These are phyloP conservation scores for Hydrocynus forskahlii DNA, from an alignment of 2,797 vertebrate species.

Conservation along the genomic window DNA sequence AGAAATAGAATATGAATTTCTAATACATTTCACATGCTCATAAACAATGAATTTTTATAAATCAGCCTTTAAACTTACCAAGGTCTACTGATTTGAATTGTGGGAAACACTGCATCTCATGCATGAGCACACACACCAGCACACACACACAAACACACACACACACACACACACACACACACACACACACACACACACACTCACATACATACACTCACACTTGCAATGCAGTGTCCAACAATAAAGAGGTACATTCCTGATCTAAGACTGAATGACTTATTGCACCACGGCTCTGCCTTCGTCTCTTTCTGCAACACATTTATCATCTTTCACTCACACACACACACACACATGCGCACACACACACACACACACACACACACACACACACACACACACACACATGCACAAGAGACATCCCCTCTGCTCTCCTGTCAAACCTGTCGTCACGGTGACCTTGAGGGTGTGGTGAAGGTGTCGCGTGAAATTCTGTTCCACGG, in stretches of 20 bases:
- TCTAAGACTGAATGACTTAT: conserved; percentile 37
- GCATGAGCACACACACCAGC: background rate
- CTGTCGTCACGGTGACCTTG: conserved; percentile 38
- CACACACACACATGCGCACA: conserved; percentile 11
- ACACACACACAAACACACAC: background rate
- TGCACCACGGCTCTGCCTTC: conserved; percentile 30
- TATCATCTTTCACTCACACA: conserved; percentile 10
- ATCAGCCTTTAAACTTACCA: too few species aligned
- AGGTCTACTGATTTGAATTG: too few species aligned
- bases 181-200: background rate
- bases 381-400: conserved; percentile 34
- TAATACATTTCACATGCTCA: too few species aligned
- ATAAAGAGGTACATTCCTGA: conserved; percentile 11
- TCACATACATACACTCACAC: conserved; percentile 13
- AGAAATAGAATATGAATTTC: too few species aligned
- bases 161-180: conserved; percentile 16
- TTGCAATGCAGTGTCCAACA: background rate
- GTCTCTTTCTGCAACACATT: conserved; percentile 29
- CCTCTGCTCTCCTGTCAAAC: conserved; percentile 40
- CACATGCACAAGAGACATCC: conserved; percentile 18
- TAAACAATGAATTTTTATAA: too few species aligned
- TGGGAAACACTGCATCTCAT: too few species aligned
- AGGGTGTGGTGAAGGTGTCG: conserved; percentile 40
- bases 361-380: conserved; percentile 28
- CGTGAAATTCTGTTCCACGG: conserved; percentile 41